Conservation (phyloP, 2,797 vertebrate genomes). For the Enteromius radiatus region DNA sequence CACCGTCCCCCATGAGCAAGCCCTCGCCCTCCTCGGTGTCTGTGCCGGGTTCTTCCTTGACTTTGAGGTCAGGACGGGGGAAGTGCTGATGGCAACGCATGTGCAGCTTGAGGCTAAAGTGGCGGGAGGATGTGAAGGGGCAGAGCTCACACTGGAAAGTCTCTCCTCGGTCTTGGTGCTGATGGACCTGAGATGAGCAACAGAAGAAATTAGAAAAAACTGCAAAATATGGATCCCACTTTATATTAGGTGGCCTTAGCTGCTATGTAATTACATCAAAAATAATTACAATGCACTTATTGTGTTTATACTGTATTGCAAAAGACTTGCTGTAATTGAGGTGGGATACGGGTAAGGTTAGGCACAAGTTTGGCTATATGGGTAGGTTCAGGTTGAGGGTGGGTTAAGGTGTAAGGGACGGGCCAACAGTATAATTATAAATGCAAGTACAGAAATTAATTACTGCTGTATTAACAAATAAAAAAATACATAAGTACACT, state of each 20-base stretch:
- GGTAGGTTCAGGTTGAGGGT: background rate
- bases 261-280: background rate
- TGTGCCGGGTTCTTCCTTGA: slow-evolving; percentile 94
- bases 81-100: slow-evolving; percentile 99
- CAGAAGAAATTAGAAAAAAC: slow-evolving; percentile 45
- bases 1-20: slow-evolving; percentile 84
- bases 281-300: background rate
- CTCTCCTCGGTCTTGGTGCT: slow-evolving; percentile 98
- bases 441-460: background rate
- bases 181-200: slow-evolving; percentile 88
- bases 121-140: slow-evolving; percentile 98
- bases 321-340: background rate
- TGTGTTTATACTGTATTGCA: background rate
- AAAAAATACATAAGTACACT: background rate
- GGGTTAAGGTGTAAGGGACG: background rate
- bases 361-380: background rate
- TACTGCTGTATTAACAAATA: background rate
- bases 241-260: background rate
- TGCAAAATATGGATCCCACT: background rate
- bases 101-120: slow-evolving; percentile 99
- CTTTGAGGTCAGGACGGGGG: slow-evolving; percentile 93
- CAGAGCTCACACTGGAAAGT: slow-evolving; percentile 99
- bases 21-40: slow-evolving; percentile 92
- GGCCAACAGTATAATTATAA: background rate
- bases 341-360: background rate